These are phyloP conservation scores for Polypedilum vanderplanki DNA, from an alignment of 1,140 invertebrate genomes.

Conservation along the genomic window DNA sequence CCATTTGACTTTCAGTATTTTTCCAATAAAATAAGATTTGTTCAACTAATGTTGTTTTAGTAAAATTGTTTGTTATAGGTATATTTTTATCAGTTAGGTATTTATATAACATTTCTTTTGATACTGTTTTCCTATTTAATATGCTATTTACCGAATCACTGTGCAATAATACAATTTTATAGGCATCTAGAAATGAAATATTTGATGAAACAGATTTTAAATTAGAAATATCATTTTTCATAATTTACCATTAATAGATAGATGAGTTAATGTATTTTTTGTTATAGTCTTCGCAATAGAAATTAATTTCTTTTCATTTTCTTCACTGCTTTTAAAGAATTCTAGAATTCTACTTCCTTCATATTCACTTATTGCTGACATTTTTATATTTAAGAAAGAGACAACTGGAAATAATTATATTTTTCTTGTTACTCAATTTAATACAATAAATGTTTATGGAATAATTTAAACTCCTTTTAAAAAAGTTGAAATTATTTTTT, in stretches of 20 bases:
- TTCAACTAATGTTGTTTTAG: conserved; percentile 45
- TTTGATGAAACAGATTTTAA: not conserved
- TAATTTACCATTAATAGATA: not conserved
- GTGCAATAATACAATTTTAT: conserved; percentile 44
- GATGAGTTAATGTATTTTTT: conserved; percentile 9
- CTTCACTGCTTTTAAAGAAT: not conserved
- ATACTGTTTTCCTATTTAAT: conserved; percentile 45
- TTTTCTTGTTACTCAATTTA: no score
- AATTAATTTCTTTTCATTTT: conserved; percentile 21
- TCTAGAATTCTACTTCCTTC: not conserved
- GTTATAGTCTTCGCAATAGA: conserved; percentile 14
- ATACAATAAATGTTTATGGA: no score
- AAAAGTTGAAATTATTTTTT: no score
- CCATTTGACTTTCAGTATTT: not conserved
- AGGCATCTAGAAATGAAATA: conserved; percentile 43
- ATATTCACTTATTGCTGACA: conserved; percentile 18
- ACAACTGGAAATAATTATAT: no score
- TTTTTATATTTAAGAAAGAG: not conserved
- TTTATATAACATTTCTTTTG: conserved; percentile 45
- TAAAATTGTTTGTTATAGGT: conserved; percentile 40
- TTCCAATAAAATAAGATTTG: conserved; percentile 45
- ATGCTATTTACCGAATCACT: conserved; percentile 41
- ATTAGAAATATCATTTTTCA: not conserved
- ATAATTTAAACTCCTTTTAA: no score
- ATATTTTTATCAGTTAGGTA: conserved; percentile 45